These are phyloP conservation scores for Epirrhoe alternata DNA, from an alignment of 2,888 invertebrate genomes.

Conservation along the genomic window DNA sequence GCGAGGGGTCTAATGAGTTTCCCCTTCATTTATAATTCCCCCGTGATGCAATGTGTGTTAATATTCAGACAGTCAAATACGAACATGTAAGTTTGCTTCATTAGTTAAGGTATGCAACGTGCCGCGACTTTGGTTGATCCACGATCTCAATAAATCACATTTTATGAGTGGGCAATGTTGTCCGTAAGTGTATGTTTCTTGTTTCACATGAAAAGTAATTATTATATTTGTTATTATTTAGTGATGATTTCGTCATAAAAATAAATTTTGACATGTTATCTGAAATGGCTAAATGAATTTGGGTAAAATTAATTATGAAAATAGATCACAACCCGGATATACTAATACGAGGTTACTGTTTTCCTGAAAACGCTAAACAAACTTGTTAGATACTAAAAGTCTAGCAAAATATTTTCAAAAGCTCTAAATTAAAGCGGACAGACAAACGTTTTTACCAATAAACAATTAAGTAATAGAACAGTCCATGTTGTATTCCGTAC, in stretches of 20 bases:
- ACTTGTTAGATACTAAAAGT: too few species aligned
- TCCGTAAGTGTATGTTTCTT: too few species aligned
- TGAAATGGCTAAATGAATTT: too few species aligned
- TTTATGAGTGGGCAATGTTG: too few species aligned
- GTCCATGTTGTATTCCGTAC: constrained; percentile 37
- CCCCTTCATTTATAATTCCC: constrained; percentile 31
- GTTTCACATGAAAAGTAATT: too few species aligned
- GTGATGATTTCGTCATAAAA: too few species aligned
- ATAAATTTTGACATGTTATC: too few species aligned
- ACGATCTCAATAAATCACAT: neutral
- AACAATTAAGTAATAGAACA: constrained; percentile 17
- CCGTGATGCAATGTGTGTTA: constrained; percentile 44
- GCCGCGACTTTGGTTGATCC: constrained; percentile 8
- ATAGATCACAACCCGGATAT: too few species aligned
- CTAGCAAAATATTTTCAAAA: neutral
- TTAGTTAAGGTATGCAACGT: constrained; percentile 20
- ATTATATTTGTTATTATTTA: too few species aligned
- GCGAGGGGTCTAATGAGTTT: constrained; percentile 31
- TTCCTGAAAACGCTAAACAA: too few species aligned
- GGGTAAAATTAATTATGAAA: too few species aligned
- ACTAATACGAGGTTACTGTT: too few species aligned
- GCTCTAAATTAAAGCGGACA: neutral
- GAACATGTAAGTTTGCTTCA: constrained; percentile 28
- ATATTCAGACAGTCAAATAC: constrained; percentile 44
- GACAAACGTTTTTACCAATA: constrained; percentile 9